phyloP scores from a whole-genome alignment of 2,113 vertebrate genomes.

The Sander vitreus region DNA sequence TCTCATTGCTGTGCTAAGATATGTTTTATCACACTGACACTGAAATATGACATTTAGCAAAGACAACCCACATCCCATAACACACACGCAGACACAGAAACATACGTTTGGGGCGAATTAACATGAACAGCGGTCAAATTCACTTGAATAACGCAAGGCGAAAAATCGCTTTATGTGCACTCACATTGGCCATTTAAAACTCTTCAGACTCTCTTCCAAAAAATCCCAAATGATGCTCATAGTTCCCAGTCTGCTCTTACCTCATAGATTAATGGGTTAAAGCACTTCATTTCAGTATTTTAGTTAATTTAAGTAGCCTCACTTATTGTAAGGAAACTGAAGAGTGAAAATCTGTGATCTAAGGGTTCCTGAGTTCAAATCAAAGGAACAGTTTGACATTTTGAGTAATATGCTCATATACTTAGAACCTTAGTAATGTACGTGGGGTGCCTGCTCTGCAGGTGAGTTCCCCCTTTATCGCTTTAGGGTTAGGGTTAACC shows the following conservation, averaged over 20 bases:
- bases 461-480: too few species aligned
- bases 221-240: neutral
- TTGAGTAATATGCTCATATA: too few species aligned
- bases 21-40: constrained; percentile 76
- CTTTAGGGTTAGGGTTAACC: too few species aligned
- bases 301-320: too few species aligned
- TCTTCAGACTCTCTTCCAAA: neutral
- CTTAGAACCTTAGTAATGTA: too few species aligned
- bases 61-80: constrained; percentile 59
- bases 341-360: too few species aligned
- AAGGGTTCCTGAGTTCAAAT: too few species aligned
- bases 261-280: neutral
- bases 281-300: neutral
- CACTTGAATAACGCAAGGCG: neutral
- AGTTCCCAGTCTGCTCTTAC: neutral
- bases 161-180: neutral
- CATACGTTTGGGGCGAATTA: neutral
- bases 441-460: too few species aligned
- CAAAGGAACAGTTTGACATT: too few species aligned
- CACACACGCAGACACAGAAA: constrained; percentile 1
- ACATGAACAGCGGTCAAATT: neutral
- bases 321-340: too few species aligned
- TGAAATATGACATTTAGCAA: constrained; percentile 54
- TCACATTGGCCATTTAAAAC: neutral
- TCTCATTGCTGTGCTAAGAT: constrained; percentile 66